These are phyloP conservation scores for Pluvialis apricaria DNA, from an alignment of 2,113 vertebrate species.

Conservation along the genomic window DNA sequence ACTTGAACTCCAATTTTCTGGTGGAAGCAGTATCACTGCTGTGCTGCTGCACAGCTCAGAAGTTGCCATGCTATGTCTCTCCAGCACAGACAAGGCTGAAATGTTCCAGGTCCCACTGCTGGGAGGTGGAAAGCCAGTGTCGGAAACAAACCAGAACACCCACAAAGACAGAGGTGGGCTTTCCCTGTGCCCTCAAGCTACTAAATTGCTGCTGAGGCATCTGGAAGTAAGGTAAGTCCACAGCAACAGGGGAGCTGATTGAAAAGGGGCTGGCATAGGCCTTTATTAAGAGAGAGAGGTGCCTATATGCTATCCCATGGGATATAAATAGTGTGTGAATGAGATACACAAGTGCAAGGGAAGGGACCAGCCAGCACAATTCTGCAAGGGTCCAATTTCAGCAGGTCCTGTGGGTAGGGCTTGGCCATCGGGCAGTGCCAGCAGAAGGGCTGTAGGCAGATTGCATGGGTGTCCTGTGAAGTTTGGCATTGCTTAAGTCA, in stretches of 20 bases:
- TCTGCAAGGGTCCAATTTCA: not conserved
- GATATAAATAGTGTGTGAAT: not conserved
- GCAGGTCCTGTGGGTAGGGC: not conserved
- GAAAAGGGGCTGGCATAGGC: not conserved
- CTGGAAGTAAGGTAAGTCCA: not conserved
- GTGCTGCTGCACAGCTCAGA: rapidly evolving
- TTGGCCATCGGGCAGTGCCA: not conserved
- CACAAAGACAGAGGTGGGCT: not conserved
- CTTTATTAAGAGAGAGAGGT: rapidly evolving
- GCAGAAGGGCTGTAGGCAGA: not conserved
- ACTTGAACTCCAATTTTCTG: no score
- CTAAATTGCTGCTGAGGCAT: not conserved
- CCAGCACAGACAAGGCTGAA: not conserved
- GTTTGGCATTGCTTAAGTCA: not conserved
- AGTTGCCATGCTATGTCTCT: not conserved
- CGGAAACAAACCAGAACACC: not conserved
- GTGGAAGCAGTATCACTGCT: no score
- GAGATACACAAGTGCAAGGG: not conserved
- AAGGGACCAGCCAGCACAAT: not conserved
- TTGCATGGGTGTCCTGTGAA: not conserved
- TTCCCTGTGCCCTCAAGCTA: not conserved
- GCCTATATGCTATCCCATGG: not conserved
- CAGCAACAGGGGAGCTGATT: not conserved
- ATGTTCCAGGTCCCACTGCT: not conserved
- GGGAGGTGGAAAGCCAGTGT: not conserved